Conservation (phyloP, 2,797 vertebrate species). For the Clarias fuscus region DNA sequence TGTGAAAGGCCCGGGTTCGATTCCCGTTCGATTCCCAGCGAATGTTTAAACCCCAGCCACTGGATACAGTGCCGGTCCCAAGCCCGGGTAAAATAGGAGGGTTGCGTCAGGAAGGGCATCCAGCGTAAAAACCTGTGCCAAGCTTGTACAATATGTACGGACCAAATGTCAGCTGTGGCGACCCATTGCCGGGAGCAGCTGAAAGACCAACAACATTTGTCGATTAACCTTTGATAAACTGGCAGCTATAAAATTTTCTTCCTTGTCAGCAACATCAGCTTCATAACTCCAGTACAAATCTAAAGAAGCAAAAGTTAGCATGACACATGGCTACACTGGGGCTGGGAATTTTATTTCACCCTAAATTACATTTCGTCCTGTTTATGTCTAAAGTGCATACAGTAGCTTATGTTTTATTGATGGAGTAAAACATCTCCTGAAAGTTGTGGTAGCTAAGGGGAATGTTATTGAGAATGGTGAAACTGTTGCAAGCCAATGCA, state of each 20-base stretch:
- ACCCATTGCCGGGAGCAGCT: too few relatives aligned
- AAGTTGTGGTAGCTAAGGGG: conserved; percentile 14
- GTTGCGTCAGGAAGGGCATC: too few relatives aligned
- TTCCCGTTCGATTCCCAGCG: too few relatives aligned
- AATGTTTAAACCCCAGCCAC: too few relatives aligned
- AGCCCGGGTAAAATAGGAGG: too few relatives aligned
- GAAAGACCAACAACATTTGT: background rate
- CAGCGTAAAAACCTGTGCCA: too few relatives aligned
- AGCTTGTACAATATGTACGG: too few relatives aligned
- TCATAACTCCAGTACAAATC: background rate
- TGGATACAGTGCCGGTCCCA: too few relatives aligned
- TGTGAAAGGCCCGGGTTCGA: too few relatives aligned
- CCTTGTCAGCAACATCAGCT: background rate
- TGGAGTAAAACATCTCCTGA: background rate
- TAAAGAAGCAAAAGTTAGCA: background rate
- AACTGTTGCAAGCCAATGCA: conserved; percentile 57
- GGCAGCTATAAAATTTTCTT: background rate
- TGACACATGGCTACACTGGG: background rate
- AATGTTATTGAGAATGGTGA: conserved; percentile 26
- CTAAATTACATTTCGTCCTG: background rate
- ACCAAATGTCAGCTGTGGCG: too few relatives aligned
- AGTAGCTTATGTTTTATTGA: background rate
- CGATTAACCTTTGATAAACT: background rate
- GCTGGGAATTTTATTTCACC: background rate
- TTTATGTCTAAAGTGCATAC: too few relatives aligned